Conservation (phyloP, 2,113 vertebrate species). For the Pelvicachromis taeniatus region DNA sequence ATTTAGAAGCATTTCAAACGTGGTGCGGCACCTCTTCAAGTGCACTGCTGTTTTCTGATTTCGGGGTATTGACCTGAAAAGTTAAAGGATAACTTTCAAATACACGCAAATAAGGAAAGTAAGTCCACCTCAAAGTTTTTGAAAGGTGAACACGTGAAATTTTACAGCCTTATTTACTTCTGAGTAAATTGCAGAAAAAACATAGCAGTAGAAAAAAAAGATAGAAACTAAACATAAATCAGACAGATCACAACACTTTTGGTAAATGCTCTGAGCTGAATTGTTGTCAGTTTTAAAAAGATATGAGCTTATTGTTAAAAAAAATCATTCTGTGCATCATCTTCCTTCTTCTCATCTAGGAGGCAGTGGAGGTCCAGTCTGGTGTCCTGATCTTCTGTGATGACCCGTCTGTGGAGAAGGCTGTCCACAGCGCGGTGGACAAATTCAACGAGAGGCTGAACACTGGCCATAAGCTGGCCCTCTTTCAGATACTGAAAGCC, state of each 20-base stretch:
- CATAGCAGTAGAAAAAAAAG: not conserved
- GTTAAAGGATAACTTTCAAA: not conserved
- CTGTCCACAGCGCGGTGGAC: slow-evolving; percentile 27
- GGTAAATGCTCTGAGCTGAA: accelerated
- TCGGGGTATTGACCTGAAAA: not conserved
- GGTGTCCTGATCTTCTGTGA: slow-evolving; percentile 54
- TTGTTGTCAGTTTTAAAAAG: not conserved
- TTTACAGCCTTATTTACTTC: not conserved
- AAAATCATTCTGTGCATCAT: not conserved
- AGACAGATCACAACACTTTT: not conserved
- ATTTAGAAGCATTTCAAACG: not conserved
- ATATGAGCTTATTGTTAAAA: not conserved
- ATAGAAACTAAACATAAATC: not conserved
- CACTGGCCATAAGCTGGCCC: slow-evolving; percentile 45
- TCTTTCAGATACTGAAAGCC: slow-evolving; percentile 49
- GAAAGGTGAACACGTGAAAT: not conserved
- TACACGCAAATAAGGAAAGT: not conserved
- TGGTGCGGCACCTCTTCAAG: not conserved
- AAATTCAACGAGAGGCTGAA: slow-evolving; percentile 28
- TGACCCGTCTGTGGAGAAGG: slow-evolving; percentile 32
- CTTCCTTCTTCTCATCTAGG: not conserved
- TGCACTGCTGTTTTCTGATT: not conserved
- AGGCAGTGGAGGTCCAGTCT: not conserved
- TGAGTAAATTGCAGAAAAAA: not conserved
- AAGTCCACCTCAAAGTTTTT: not conserved